Conservation (phyloP, 2,113 vertebrate genomes). For the Barnardius zonarius region DNA sequence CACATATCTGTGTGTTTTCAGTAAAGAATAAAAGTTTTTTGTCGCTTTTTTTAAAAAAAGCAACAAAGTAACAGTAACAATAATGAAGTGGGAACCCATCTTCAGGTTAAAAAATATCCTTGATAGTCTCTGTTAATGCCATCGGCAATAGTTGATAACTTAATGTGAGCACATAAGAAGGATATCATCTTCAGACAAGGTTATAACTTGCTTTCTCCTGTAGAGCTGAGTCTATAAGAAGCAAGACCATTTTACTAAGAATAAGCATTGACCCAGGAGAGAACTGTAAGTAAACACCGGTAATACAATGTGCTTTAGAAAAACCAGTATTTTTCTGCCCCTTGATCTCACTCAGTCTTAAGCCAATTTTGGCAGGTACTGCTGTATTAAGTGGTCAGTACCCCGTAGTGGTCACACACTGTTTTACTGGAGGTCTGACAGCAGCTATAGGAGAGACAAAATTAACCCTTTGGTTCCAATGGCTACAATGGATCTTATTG, state of each 20-base stretch:
- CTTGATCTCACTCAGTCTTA: conserved; percentile 55
- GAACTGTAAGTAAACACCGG: conserved; percentile 35
- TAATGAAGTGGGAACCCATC: not conserved
- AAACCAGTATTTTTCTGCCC: conserved; percentile 63
- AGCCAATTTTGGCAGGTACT: conserved; percentile 65
- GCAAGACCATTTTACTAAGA: conserved; percentile 25
- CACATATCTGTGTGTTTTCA: not conserved
- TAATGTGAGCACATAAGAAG: not conserved
- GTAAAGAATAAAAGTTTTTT: not conserved
- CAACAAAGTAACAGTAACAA: not conserved
- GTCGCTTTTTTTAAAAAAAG: not conserved
- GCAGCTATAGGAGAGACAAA: conserved; percentile 46
- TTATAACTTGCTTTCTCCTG: conserved; percentile 11
- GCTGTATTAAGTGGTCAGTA: conserved; percentile 70
- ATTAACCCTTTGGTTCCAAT: conserved; percentile 45
- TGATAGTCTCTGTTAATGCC: not conserved
- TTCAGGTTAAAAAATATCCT: not conserved
- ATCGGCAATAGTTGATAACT: not conserved
- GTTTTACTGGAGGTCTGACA: conserved; percentile 77
- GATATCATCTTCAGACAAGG: not conserved
- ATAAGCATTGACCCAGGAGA: conserved; percentile 29
- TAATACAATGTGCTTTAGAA: conserved; percentile 61
- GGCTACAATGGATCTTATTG: not conserved
- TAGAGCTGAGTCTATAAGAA: not conserved
- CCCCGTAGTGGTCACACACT: conserved; percentile 70